Percentiles rank a stretch among this genome's conserved stretches.
phyloP scores from a whole-genome alignment of 2,113 vertebrate genomes.

The Sardina pilchardus region DNA sequence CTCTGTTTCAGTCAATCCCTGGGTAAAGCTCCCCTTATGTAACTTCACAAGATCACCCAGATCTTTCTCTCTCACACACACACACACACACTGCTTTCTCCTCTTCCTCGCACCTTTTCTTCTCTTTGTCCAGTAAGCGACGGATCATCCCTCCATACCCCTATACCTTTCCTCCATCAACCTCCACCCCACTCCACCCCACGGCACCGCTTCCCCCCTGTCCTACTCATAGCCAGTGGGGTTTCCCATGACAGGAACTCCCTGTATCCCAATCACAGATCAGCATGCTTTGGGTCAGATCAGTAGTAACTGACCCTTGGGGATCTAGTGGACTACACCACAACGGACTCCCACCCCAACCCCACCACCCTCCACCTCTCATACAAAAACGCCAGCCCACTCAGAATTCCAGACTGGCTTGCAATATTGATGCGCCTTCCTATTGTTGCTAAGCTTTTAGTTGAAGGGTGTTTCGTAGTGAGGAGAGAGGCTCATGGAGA shows the following conservation, averaged over 20 bases:
- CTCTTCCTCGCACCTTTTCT: neutral
- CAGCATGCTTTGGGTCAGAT: neutral
- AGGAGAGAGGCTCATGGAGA: constrained; percentile 34
- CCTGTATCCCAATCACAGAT: neutral
- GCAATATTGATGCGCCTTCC: constrained; percentile 1
- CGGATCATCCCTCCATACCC: neutral
- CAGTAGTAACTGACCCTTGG: too few relatives aligned
- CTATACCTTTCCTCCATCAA: neutral
- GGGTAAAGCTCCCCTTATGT: neutral
- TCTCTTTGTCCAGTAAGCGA: neutral
- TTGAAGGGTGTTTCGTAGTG: constrained; percentile 53
- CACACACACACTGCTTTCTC: neutral
- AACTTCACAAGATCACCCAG: neutral
- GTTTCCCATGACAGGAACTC: neutral
- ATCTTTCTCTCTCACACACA: neutral
- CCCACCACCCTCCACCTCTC: neutral
- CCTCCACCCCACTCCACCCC: neutral
- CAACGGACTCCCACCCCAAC: neutral
- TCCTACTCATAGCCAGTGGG: neutral
- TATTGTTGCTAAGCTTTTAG: constrained; percentile 62
- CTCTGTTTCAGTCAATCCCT: neutral
- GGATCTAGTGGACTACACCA: neutral
- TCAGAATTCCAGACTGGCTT: neutral
- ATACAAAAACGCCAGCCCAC: neutral
- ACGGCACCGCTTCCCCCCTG: neutral